These are phyloP conservation scores for Channallabes apus DNA, from an alignment of 2,797 vertebrate genomes.

Conservation along the genomic window DNA sequence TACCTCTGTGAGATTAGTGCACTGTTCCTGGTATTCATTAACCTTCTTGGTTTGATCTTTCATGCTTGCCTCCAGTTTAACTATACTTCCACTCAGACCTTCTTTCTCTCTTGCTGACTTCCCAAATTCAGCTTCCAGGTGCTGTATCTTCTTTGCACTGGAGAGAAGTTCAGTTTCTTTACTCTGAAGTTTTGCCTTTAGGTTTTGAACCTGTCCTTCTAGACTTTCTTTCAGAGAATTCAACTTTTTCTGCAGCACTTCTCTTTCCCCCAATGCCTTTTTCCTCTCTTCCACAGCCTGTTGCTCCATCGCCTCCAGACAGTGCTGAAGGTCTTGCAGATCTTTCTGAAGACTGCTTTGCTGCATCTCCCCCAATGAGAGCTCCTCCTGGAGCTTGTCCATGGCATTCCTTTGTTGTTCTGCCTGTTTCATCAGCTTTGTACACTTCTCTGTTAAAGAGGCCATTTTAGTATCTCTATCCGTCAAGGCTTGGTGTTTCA, in stretches of 20 bases:
- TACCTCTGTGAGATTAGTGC: conserved; percentile 66
- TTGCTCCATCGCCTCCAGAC: conserved; percentile 74
- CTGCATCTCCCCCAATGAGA: conserved; percentile 75
- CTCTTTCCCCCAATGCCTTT: conserved; percentile 59
- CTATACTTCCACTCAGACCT: conserved; percentile 66
- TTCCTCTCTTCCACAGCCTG: conserved; percentile 65
- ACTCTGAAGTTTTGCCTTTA: conserved; percentile 71
- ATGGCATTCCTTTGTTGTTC: conserved; percentile 65
- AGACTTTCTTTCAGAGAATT: conserved; percentile 61
- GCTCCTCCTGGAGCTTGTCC: conserved; percentile 71
- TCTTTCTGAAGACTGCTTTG: conserved; percentile 74
- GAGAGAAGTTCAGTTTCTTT: conserved; percentile 75
- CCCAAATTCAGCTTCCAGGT: conserved; percentile 74
- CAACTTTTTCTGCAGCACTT: conserved; percentile 60
- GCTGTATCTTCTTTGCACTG: conserved; percentile 69
- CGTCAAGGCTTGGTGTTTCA: conserved; percentile 72
- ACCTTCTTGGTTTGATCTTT: conserved; percentile 64
- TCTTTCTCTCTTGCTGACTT: conserved; percentile 74
- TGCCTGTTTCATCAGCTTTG: conserved; percentile 65
- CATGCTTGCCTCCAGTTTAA: conserved; percentile 68
- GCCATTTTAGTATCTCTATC: conserved; percentile 69
- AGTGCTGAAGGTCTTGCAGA: conserved; percentile 73
- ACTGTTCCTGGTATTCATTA: conserved; percentile 66
- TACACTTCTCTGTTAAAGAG: conserved; percentile 68
- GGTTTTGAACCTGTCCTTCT: conserved; percentile 67